Evolutionary conservation across 2,113 vertebrate genomes (phyloP).

Genomic region (Ochotona princeps): DNA sequence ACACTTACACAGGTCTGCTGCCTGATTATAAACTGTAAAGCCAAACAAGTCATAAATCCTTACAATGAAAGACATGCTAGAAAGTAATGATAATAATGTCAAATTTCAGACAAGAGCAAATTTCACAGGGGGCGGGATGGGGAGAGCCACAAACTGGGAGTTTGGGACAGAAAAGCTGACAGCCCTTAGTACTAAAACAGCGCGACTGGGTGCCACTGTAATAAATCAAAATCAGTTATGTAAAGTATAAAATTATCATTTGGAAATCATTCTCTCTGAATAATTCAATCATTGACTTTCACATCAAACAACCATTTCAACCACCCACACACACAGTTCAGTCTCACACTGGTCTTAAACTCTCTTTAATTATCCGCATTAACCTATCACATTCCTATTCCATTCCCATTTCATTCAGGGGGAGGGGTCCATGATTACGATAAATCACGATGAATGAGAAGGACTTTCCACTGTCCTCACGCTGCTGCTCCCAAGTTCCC

Average conservation of each 20-base stretch:
- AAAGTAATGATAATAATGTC: constrained; percentile 47
- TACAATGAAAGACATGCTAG: constrained; percentile 3
- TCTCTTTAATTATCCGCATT: constrained; percentile 88
- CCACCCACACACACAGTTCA: constrained; percentile 87
- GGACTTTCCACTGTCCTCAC: constrained; percentile 86
- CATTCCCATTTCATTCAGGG: constrained; percentile 79
- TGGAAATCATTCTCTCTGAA: constrained; percentile 89
- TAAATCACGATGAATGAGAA: constrained; percentile 81
- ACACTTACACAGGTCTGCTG: neutral
- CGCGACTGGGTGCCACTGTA: constrained; percentile 78
- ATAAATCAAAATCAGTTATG: constrained; percentile 89
- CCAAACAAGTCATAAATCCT: constrained; percentile 62
- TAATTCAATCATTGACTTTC: constrained; percentile 90
- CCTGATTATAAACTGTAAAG: constrained; percentile 64
- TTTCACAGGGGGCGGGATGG: accelerated
- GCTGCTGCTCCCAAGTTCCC: constrained; percentile 60
- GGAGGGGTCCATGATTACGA: constrained; percentile 80
- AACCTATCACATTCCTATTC: constrained; percentile 84
- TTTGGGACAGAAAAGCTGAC: constrained; percentile 4
- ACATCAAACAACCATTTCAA: constrained; percentile 89
- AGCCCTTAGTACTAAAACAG: constrained; percentile 34
- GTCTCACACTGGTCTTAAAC: constrained; percentile 87
- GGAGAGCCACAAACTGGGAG: constrained; percentile 16
- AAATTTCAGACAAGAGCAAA: constrained; percentile 60
- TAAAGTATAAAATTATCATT: constrained; percentile 90